phyloP scores from a whole-genome alignment of 2,113 vertebrate genomes.

The Anolis carolinensis region DNA sequence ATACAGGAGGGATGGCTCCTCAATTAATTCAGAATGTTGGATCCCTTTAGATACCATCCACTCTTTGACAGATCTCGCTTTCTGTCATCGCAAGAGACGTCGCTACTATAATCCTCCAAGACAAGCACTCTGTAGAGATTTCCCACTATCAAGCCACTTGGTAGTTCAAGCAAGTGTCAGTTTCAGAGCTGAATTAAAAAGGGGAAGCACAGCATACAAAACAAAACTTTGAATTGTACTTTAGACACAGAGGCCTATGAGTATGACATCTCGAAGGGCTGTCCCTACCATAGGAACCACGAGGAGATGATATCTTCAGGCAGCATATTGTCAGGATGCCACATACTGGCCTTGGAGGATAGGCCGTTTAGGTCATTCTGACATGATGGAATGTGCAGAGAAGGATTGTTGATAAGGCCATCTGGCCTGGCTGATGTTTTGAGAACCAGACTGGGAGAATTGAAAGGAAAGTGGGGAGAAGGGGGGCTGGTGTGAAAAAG shows the following conservation, averaged over 20 bases:
- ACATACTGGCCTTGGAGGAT: no score
- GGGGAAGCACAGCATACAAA: conserved; percentile 10
- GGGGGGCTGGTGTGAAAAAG: no score
- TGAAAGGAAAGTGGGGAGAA: no score
- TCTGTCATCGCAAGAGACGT: conserved; percentile 29
- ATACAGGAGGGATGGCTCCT: conserved; percentile 33
- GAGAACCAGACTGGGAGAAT: no score
- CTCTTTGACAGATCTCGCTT: conserved; percentile 42
- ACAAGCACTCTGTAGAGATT: conserved; percentile 22
- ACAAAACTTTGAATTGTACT: neutral
- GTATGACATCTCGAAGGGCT: no score
- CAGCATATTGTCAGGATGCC: no score
- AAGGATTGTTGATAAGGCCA: no score
- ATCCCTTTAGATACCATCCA: conserved; percentile 6
- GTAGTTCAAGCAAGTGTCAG: conserved; percentile 19
- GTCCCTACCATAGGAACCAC: neutral
- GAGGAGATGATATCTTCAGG: neutral
- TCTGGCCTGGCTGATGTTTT: no score
- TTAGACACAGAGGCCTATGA: neutral
- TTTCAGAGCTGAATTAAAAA: neutral
- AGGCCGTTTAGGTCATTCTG: no score
- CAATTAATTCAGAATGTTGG: conserved; percentile 57
- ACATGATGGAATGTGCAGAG: no score
- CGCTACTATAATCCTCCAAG: conserved; percentile 14
- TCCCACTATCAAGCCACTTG: neutral